Evolutionary conservation across 1,140 invertebrate species (phyloP), one percentile per base, ranked within the genome.

Genomic region (Anastrepha ludens): DNA sequence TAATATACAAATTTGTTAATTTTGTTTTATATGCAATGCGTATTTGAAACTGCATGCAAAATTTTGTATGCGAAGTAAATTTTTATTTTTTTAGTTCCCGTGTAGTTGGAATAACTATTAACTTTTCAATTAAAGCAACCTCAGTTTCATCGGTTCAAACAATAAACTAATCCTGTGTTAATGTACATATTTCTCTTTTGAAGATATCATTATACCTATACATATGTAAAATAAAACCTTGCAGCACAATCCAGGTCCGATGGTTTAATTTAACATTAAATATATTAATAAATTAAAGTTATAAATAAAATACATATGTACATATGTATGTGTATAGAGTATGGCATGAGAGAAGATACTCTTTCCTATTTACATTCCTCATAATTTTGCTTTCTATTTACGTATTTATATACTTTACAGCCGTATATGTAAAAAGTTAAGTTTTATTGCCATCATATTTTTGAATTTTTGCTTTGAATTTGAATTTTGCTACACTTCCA

Each of bases 1-100:
- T 74, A 74, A 47, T 74, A 74, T 74, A 74, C 17, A 74, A 74
- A 7, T 47, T 74, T 74, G 1, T 67, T 15, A 74, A 44, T 74
- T 47, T 74, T 47, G 17, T 3, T 39, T 74, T 47, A 47, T 47
- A 47, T 67, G 39, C 39, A 67, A 39, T 55, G 11, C 11, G 6
- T 74, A 15, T 47, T 41, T 62, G 3, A 41, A n/a, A 41, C 11
- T 47, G 41, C 67, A 74, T 44, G 29, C 29, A 41, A 74, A 15
- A 8, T 55, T 55, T 55, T 55, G 6, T 55, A 8, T 55, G 50
- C 6, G 6, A 55, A 55, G 50, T 55, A 55, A 55, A 74, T 7
- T 6, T 29, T 65, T 65, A n/a, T 4, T 55, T 9, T 55, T 9
- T 44, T 74, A 74, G 3, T 74, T 47, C 5, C 2, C 41, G 41